Percentiles rank a stretch among this genome's conserved stretches.
Evolutionary conservation across 1,140 invertebrate genomes (phyloP).

Genomic region (Grapholita molesta): DNA sequence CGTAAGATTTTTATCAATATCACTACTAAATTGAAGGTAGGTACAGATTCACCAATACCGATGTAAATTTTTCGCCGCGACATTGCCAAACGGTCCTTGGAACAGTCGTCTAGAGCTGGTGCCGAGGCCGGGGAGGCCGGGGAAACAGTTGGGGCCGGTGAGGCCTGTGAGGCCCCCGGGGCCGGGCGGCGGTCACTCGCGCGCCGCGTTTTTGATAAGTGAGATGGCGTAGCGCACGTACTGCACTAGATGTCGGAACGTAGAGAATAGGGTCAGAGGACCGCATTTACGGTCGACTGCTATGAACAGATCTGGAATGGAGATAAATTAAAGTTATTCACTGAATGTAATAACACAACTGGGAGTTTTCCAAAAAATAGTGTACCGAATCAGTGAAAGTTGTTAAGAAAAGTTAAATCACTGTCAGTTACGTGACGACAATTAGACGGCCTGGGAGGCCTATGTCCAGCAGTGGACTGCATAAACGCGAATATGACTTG

Average conservation of each 20-base stretch:
- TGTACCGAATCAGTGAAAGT: no score
- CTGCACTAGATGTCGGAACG: conserved; percentile 84
- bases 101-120: background rate
- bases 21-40: no score
- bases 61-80: background rate
- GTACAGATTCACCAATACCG: background rate
- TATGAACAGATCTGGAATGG: conserved; percentile 85
- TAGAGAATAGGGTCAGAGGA: conserved; percentile 85
- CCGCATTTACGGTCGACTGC: conserved; percentile 85
- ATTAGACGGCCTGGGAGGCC: no score
- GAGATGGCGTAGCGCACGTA: conserved; percentile 81
- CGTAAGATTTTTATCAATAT: background rate
- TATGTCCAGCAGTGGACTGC: no score
- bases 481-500: no score
- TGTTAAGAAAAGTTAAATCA: no score
- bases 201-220: conserved; percentile 60
- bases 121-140: background rate
- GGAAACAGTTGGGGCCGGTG: no score
- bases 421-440: no score
- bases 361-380: no score
- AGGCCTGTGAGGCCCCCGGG: background rate
- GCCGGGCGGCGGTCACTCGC: conserved; percentile 51
- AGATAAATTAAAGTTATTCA: conserved; percentile 4
- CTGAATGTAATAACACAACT: no score
- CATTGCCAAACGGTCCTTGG: background rate